Conservation (phyloP, 2,113 vertebrate genomes). For the Erythrocebus patas region DNA sequence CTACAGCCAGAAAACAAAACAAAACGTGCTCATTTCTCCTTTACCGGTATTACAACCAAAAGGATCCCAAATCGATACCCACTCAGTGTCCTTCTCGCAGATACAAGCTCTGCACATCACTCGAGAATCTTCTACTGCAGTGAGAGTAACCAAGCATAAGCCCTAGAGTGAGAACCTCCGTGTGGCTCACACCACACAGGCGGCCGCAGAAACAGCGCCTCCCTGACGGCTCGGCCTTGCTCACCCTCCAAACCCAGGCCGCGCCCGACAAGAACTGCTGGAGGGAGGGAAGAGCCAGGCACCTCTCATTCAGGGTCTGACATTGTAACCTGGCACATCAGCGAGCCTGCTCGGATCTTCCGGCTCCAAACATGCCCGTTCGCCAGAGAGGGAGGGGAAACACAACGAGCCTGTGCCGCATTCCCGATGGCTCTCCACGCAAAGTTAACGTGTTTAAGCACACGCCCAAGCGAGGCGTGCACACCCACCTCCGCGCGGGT, state of each 20-base stretch:
- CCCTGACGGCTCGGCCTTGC: fast-evolving
- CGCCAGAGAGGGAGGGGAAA: neutral
- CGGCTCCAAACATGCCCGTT: fast-evolving
- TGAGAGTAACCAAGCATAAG: fast-evolving
- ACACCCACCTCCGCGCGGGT: fast-evolving
- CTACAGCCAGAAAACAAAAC: neutral
- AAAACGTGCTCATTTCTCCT: fast-evolving
- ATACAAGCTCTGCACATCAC: neutral
- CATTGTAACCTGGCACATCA: neutral
- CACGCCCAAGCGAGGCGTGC: fast-evolving
- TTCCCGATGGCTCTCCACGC: neutral
- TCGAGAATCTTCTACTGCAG: fast-evolving
- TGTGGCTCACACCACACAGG: fast-evolving
- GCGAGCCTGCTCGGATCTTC: neutral
- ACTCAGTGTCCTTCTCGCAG: neutral
- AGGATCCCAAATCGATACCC: fast-evolving
- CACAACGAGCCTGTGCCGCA: fast-evolving
- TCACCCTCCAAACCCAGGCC: neutral
- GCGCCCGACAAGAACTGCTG: neutral
- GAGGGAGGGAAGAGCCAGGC: neutral
- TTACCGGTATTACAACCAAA: neutral
- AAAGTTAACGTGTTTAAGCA: neutral
- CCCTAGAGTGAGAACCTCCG: fast-evolving
- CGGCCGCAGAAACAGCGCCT: neutral
- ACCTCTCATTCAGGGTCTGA: neutral